Percentiles rank a stretch among this genome's conserved stretches.
Evolutionary conservation across 2,888 invertebrate genomes (phyloP).

Genomic region (Ichneumoninae sp.): DNA sequence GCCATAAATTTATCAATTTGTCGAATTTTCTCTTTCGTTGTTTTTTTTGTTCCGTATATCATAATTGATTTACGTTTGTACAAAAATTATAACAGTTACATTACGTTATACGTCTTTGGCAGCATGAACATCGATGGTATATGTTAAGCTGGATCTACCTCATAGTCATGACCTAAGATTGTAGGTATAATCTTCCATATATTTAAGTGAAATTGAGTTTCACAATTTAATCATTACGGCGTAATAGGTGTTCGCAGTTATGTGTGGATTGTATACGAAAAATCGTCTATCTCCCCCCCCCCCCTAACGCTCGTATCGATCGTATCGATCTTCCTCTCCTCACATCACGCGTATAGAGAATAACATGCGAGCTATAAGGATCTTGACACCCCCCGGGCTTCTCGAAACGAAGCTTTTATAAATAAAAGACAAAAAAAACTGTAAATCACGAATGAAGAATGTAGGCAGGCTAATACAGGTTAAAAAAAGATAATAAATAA

Average conservation of each 20-base stretch:
- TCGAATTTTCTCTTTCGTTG: background rate
- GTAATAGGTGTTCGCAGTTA: slow-evolving; percentile 39
- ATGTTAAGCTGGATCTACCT: slow-evolving; percentile 63
- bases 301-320: slow-evolving; percentile 8
- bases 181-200: slow-evolving; percentile 64
- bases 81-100: slow-evolving; percentile 29
- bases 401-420: slow-evolving; percentile 10
- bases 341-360: slow-evolving; percentile 5
- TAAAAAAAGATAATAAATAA: slow-evolving; percentile 26
- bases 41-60: slow-evolving; percentile 22
- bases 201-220: slow-evolving; percentile 57
- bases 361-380: slow-evolving; percentile 6
- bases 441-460: background rate
- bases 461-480: background rate
- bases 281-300: background rate
- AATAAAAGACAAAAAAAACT: background rate
- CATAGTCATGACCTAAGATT: slow-evolving; percentile 60
- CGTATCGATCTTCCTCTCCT: slow-evolving; percentile 34
- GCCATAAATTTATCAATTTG: background rate
- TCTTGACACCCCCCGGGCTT: background rate
- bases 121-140: slow-evolving; percentile 57
- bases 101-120: slow-evolving; percentile 36
- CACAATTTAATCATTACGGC: slow-evolving; percentile 47
- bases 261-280: slow-evolving; percentile 58
- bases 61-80: slow-evolving; percentile 6